Conservation (phyloP, 2,797 vertebrate species). For the Danio jaintianensis region DNA sequence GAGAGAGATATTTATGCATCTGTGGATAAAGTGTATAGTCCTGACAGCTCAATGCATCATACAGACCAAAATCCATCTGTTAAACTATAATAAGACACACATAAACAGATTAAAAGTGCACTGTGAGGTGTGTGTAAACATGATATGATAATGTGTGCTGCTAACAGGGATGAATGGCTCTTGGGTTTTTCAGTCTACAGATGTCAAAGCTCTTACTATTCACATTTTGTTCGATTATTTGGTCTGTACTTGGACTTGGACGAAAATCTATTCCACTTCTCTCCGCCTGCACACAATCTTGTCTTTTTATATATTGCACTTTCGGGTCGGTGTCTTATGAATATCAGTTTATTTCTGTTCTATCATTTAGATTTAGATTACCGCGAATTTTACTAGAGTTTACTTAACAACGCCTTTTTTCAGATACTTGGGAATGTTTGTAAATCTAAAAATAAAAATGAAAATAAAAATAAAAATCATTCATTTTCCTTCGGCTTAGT, state of each 20-base stretch:
- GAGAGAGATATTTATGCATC: background rate
- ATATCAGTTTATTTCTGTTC: background rate
- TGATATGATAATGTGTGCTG: constrained; percentile 2
- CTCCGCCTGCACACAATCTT: background rate
- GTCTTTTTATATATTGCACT: background rate
- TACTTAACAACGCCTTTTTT: too few relatives aligned
- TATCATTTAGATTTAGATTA: background rate
- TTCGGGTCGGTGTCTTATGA: background rate
- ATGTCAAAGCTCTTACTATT: background rate
- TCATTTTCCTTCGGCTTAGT: too few relatives aligned
- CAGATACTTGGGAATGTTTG: background rate
- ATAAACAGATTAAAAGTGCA: constrained; percentile 19
- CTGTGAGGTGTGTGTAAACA: constrained; percentile 1
- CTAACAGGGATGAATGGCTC: background rate
- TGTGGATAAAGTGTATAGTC: background rate
- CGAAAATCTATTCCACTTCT: background rate
- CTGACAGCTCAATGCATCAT: constrained; percentile 24
- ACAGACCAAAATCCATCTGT: background rate
- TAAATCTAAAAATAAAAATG: background rate
- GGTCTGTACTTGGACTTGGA: background rate
- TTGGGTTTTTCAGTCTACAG: background rate
- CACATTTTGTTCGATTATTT: background rate
- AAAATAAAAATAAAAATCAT: background rate
- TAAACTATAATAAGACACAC: constrained; percentile 14
- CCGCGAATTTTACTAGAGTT: background rate